Evolutionary conservation across 2,888 invertebrate species (phyloP).

Genomic region (Zygogramma bicolorata): DNA sequence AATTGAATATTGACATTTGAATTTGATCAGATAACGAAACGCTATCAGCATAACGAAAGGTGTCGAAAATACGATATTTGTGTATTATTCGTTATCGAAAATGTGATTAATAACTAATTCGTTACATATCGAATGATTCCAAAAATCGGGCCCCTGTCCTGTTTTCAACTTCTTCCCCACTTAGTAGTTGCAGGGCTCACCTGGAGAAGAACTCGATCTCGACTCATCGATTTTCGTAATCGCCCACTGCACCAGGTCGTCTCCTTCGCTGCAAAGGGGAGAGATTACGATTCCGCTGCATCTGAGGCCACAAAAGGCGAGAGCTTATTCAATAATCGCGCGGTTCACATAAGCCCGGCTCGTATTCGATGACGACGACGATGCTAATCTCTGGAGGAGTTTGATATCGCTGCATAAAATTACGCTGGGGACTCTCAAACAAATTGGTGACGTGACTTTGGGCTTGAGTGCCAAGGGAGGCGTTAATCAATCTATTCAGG

Average conservation of each 20-base stretch:
- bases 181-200: neutral
- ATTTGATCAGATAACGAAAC: too few relatives aligned
- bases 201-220: neutral
- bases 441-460: neutral
- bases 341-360: neutral
- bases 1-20: too few relatives aligned
- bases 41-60: too few relatives aligned
- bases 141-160: neutral
- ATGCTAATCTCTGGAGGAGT: neutral
- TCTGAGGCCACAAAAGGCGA: neutral
- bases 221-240: neutral
- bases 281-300: neutral
- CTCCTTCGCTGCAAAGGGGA: neutral
- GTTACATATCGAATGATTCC: too few relatives aligned
- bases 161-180: neutral
- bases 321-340: neutral
- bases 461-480: neutral
- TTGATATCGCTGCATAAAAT: neutral
- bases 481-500: neutral
- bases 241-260: neutral
- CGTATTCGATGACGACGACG: neutral
- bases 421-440: neutral
- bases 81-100: too few relatives aligned
- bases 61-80: too few relatives aligned
- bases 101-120: too few relatives aligned